Evolutionary conservation across 1,140 invertebrate species (phyloP), one percentile per base, ranked within the genome.

Genomic region (Lepidurus arcticus): DNA sequence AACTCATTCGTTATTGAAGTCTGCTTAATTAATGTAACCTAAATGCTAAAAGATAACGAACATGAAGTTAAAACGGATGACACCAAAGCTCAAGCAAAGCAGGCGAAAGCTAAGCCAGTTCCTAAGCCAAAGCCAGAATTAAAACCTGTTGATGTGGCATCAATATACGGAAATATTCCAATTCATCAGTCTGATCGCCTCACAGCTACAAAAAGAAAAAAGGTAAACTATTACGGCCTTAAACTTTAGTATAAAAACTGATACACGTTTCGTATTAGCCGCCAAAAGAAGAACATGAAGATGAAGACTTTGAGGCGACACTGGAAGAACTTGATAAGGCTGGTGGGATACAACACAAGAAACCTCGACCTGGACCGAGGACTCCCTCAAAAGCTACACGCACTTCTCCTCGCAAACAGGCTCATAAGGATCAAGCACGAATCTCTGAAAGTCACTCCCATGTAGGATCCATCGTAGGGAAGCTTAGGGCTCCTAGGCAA

Each of bases 251-350:
- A 21, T 7, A 10, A n/a, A 76, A 7, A 16, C 21, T 65, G 21
- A 1, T 7, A 65, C 6, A 11, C 2, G 53, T 65, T 65, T 65
- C 45, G 45, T 7, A 0, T 76, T 76, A 44, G 24, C 75, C 16
- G 1, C 75, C 24, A 21, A 81, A 84, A 75, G 87, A 87, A 79
- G 86, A 89, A 76, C 89, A 91, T 82, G 86, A 88, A 78, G 90
- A 92, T 87, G 87, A 89, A 76, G 88, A 91, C 80, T 92, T 93
- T 85, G 87, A 90, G 82, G 87, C 88, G 81, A 90, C 89, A 42
- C 83, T 92, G 16, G 81, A 88, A 79, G 86, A 91, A 82, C 82
- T 92, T 65, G 90, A 92, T 47, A 44, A 47, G 34, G 44, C 78
- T 44, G 42, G 73, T 47, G n/a, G 26, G 44, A 44, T 44, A 83